These are phyloP conservation scores for Cloeon dipterum DNA, from an alignment of 2,888 invertebrate species.

Conservation along the genomic window DNA sequence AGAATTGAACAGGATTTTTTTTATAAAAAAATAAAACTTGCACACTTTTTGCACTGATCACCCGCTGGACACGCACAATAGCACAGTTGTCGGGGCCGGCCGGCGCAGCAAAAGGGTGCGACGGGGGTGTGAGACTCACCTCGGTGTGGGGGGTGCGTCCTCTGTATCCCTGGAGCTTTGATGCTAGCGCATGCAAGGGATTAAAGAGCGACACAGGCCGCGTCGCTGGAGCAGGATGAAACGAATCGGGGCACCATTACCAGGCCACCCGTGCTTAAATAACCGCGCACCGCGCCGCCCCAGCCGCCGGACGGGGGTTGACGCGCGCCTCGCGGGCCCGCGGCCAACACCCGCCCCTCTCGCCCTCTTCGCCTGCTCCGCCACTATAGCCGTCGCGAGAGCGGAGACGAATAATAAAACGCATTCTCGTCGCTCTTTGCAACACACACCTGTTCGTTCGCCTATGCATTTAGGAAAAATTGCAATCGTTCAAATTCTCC, in stretches of 20 bases:
- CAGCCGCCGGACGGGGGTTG: slow-evolving; percentile 17
- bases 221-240: slow-evolving; percentile 19
- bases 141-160: neutral
- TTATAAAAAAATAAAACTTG: too few species aligned
- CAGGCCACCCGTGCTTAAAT: slow-evolving; percentile 28
- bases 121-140: slow-evolving; percentile 1
- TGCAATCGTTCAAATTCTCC: too few species aligned
- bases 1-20: slow-evolving; percentile 7
- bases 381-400: too few species aligned
- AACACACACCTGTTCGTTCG: too few species aligned
- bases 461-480: too few species aligned
- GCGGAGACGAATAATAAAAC: too few species aligned
- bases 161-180: neutral
- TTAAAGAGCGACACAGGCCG: slow-evolving; percentile 17
- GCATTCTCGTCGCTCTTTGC: too few species aligned
- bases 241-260: slow-evolving; percentile 27
- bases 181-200: neutral
- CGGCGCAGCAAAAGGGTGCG: too few species aligned
- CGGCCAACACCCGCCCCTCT: too few species aligned
- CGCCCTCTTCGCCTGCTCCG: too few species aligned
- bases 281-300: slow-evolving; percentile 31
- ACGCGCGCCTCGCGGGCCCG: too few species aligned
- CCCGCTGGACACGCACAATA: slow-evolving; percentile 10
- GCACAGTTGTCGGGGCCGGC: slow-evolving; percentile 3
- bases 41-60: slow-evolving; percentile 10